A percentile compares a stretch with the other conserved stretches of the same genome.
Conservation (phyloP, 2,888 invertebrate species). For the Dasysyrphus tricinctus region DNA sequence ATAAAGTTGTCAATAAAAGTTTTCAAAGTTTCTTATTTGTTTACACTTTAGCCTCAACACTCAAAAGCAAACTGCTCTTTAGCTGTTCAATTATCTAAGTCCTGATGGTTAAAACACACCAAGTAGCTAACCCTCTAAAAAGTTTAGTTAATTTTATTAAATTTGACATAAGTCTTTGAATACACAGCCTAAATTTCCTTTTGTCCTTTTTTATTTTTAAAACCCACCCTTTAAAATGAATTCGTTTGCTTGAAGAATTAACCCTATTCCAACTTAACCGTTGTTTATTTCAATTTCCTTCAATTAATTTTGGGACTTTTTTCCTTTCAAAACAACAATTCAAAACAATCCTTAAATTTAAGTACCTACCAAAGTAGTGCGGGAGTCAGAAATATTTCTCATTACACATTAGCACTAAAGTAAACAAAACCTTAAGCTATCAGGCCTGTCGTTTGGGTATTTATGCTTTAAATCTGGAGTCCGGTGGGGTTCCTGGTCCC, state of each 20-base stretch:
- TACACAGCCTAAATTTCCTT: background rate
- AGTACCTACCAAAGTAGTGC: background rate
- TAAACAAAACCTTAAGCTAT: background rate
- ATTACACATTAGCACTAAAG: background rate
- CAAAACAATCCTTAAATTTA: constrained; percentile 32
- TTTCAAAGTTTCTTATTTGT: background rate
- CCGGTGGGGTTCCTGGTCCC: background rate
- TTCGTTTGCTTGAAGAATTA: background rate
- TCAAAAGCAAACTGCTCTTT: background rate
- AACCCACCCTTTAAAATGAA: constrained; percentile 11
- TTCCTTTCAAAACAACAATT: background rate
- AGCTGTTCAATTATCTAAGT: background rate
- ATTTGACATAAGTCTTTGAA: constrained; percentile 5
- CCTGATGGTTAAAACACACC: background rate
- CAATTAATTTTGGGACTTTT: constrained; percentile 35
- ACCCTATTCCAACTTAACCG: constrained; percentile 16
- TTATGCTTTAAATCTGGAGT: background rate
- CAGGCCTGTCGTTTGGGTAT: background rate
- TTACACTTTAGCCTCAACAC: background rate
- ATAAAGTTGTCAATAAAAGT: constrained; percentile 9
- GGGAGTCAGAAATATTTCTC: background rate
- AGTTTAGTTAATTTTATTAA: constrained; percentile 7
- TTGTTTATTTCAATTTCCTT: constrained; percentile 30
- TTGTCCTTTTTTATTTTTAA: constrained; percentile 4
- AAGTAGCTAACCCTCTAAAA: background rate